phyloP scores from a whole-genome alignment of 2,113 vertebrate species.

The Tursiops truncatus region DNA sequence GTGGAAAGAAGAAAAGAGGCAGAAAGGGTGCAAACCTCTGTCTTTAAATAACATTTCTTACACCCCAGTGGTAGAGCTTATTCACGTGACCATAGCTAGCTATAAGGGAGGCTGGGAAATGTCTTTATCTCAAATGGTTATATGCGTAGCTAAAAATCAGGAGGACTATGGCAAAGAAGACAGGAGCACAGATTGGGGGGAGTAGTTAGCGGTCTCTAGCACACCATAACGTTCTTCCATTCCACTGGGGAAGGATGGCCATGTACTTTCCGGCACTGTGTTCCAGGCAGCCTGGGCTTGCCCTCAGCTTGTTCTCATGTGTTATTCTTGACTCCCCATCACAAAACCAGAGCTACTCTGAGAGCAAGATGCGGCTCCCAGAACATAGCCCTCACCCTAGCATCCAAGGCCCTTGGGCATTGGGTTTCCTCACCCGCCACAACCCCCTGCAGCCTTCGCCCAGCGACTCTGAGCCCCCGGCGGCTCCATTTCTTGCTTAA shows the following conservation, averaged over 20 bases:
- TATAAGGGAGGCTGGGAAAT: background rate
- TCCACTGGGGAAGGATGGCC: background rate
- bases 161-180: background rate
- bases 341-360: background rate
- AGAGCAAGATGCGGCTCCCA: background rate
- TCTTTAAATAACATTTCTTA: background rate
- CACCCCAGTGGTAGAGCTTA: background rate
- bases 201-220: background rate
- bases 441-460: background rate
- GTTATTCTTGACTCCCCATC: background rate
- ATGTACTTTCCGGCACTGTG: background rate
- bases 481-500: background rate
- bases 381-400: background rate
- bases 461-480: background rate
- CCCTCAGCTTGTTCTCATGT: background rate
- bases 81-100: background rate
- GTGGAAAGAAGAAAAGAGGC: background rate
- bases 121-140: background rate
- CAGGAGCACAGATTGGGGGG: background rate
- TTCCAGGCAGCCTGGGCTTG: background rate
- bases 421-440: background rate
- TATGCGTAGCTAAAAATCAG: background rate
- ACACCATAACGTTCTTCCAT: background rate
- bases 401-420: background rate
- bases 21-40: background rate